phyloP scores from a whole-genome alignment of 2,888 invertebrate genomes.

The Drosophila paracracens region DNA sequence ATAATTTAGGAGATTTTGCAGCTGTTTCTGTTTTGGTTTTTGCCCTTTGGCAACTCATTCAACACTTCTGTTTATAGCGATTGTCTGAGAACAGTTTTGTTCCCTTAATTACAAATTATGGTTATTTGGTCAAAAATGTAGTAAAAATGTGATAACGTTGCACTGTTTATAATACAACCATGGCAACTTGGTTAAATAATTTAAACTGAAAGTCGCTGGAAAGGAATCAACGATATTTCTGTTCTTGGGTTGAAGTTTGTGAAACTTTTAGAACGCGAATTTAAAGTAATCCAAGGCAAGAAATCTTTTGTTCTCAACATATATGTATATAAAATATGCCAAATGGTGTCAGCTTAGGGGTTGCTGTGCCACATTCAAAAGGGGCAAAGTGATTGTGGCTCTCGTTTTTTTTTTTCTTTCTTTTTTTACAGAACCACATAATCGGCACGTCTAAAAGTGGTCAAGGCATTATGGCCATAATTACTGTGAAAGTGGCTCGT shows the following conservation, averaged over 20 bases:
- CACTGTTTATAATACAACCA: neutral
- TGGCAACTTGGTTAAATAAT: conserved; percentile 19
- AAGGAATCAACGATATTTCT: neutral
- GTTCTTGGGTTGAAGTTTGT: neutral
- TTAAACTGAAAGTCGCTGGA: neutral
- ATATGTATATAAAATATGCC: neutral
- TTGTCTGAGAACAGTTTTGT: neutral
- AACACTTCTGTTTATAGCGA: neutral
- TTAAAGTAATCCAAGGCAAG: neutral
- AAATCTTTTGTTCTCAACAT: neutral
- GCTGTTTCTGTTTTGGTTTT: neutral
- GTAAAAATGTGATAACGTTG: neutral
- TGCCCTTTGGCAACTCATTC: neutral
- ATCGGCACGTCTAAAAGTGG: conserved; percentile 8
- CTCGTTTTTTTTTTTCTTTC: conserved; percentile 12
- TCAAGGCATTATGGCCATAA: conserved; percentile 26
- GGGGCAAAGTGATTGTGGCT: neutral
- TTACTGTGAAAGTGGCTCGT: conserved; percentile 29
- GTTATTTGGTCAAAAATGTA: neutral
- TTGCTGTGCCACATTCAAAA: conserved; percentile 12
- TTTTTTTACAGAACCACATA: conserved; percentile 20
- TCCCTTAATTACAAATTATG: conserved; percentile 3
- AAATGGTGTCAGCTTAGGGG: conserved; percentile 2
- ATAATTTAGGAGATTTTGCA: conserved; percentile 4
- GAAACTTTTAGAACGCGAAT: neutral